Conservation (phyloP, 2,113 vertebrate genomes). For the Nothoprocta pentlandii region DNA sequence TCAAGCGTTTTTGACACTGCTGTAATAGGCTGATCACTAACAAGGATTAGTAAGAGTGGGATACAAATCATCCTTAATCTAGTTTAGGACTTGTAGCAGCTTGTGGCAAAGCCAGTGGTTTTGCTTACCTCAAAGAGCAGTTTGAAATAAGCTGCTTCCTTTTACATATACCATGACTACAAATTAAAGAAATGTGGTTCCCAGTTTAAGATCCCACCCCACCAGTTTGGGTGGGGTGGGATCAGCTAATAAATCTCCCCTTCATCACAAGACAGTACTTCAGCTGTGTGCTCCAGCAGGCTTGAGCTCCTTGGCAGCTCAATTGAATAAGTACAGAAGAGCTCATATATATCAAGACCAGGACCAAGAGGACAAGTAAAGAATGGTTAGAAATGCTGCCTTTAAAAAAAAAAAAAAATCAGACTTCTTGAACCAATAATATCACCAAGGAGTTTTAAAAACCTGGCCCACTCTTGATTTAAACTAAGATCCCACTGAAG, state of each 20-base stretch:
- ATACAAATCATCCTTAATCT: slow-evolving; percentile 54
- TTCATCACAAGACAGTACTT: neutral
- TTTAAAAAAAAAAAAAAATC: neutral
- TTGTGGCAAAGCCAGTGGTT: slow-evolving; percentile 23
- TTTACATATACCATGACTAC: neutral
- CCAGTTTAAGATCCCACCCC: neutral
- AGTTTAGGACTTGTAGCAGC: slow-evolving; percentile 48
- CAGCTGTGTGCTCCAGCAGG: neutral
- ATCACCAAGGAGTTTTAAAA: slow-evolving; percentile 53
- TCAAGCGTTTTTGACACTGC: neutral
- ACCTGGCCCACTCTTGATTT: slow-evolving; percentile 27
- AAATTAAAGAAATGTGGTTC: slow-evolving; percentile 43
- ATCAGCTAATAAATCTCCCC: slow-evolving; percentile 19
- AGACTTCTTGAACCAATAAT: slow-evolving; percentile 47
- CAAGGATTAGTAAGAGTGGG: slow-evolving; percentile 15
- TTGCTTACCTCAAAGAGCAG: slow-evolving; percentile 42
- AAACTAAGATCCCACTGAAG: slow-evolving; percentile 15
- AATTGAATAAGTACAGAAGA: neutral
- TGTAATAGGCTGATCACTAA: slow-evolving; percentile 27
- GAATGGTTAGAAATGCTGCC: neutral
- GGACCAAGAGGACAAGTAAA: neutral
- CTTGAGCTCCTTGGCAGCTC: neutral
- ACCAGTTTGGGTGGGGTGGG: neutral
- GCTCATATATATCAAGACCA: neutral
- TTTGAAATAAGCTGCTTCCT: slow-evolving; percentile 29